A percentile compares a stretch with the other conserved stretches of the same genome.
Conservation (phyloP, 2,888 invertebrate species). For the Morpho achilles region DNA sequence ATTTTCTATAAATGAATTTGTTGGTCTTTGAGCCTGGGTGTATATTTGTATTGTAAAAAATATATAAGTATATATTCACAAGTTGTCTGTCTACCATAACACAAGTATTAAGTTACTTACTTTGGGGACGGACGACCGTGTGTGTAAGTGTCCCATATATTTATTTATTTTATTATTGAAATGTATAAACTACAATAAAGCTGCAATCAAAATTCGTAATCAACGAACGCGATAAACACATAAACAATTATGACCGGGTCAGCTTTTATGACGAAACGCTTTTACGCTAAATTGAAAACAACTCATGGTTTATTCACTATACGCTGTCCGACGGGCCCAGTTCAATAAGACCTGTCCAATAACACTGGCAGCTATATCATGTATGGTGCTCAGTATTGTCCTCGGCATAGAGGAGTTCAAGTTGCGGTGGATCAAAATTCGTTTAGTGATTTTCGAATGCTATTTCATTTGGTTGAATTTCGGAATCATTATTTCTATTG, state of each 20-base stretch:
- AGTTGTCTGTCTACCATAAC: too few species aligned
- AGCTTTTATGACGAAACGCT: slow-evolving; percentile 71
- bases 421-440: slow-evolving; percentile 7
- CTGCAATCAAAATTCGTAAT: slow-evolving; percentile 7
- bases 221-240: slow-evolving; percentile 18
- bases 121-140: too few species aligned
- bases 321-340: slow-evolving; percentile 49
- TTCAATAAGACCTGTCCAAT: slow-evolving; percentile 46
- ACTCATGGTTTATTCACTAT: slow-evolving; percentile 76
- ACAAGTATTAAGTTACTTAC: too few species aligned
- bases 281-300: slow-evolving; percentile 77
- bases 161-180: neutral
- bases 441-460: slow-evolving; percentile 20
- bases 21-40: too few species aligned
- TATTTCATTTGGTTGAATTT: slow-evolving; percentile 21
- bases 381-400: slow-evolving; percentile 9
- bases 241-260: slow-evolving; percentile 59
- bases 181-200: slow-evolving; percentile 3
- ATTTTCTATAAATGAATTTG: too few species aligned
- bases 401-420: slow-evolving; percentile 6
- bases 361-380: slow-evolving; percentile 31
- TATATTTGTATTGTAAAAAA: too few species aligned
- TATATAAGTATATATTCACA: too few species aligned
- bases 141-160: too few species aligned
- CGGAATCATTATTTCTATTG: slow-evolving; percentile 12